These are phyloP conservation scores for Melanotus villosus DNA, from an alignment of 2,888 invertebrate species.

Conservation along the genomic window DNA sequence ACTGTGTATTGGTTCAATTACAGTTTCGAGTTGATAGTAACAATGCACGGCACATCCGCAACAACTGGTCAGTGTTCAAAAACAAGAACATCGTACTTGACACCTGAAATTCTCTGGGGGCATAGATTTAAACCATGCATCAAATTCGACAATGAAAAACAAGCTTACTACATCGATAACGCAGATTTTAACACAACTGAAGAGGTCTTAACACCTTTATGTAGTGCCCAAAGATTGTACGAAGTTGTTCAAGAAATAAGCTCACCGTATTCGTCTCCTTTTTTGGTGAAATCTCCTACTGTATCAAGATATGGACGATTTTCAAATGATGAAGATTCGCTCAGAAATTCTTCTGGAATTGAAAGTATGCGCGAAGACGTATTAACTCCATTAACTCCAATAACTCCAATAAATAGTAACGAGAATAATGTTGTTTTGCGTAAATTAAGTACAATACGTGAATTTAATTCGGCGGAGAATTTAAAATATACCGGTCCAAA, in stretches of 20 bases:
- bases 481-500: neutral
- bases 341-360: slow-evolving; percentile 32
- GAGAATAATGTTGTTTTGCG: slow-evolving; percentile 5
- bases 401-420: neutral
- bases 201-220: slow-evolving; percentile 83
- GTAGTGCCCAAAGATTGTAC: slow-evolving; percentile 88
- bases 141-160: slow-evolving; percentile 71
- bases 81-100: slow-evolving; percentile 83
- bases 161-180: slow-evolving; percentile 75
- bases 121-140: slow-evolving; percentile 76
- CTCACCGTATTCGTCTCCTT: slow-evolving; percentile 3
- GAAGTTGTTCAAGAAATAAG: slow-evolving; percentile 67
- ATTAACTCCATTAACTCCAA: neutral
- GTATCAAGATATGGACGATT: neutral
- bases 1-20: too few species aligned
- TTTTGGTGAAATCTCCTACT: slow-evolving; percentile 24
- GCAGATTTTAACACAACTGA: slow-evolving; percentile 77
- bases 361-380: slow-evolving; percentile 34
- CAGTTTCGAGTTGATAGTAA: slow-evolving; percentile 87
- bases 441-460: slow-evolving; percentile 38
- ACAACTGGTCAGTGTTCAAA: slow-evolving; percentile 82
- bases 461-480: slow-evolving; percentile 40
- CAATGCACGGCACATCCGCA: slow-evolving; percentile 85
- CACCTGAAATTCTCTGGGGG: slow-evolving; percentile 88
- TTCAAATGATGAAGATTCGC: slow-evolving; percentile 8